Percentiles rank a stretch among this genome's conserved stretches.
Conservation (phyloP, 2,888 invertebrate species). For the Ophion slaviceki region DNA sequence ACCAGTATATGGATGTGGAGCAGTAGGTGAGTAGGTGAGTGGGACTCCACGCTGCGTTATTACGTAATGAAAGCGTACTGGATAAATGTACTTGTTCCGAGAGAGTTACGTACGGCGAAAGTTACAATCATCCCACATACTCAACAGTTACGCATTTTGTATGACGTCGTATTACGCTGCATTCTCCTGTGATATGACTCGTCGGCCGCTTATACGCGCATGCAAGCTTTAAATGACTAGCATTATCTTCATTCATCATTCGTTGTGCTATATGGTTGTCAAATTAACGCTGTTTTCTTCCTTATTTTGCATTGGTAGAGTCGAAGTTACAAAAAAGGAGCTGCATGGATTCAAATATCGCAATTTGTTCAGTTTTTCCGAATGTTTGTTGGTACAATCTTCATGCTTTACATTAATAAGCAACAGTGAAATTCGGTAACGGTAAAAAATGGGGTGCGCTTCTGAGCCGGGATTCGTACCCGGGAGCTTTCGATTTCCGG, state of each 20-base stretch:
- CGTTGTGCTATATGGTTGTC: neutral
- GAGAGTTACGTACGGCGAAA: slow-evolving; percentile 57
- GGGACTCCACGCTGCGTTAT: slow-evolving; percentile 45
- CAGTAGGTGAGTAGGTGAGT: slow-evolving; percentile 64
- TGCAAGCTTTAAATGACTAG: too few relatives aligned
- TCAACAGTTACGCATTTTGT: slow-evolving; percentile 55
- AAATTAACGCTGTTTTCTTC: neutral
- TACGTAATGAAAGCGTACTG: slow-evolving; percentile 56
- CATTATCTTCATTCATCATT: neutral
- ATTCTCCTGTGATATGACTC: slow-evolving; percentile 24
- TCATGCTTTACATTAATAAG: too few relatives aligned
- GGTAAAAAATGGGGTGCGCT: too few relatives aligned
- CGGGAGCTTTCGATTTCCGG: too few relatives aligned
- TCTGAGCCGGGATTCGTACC: too few relatives aligned
- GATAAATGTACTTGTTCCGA: slow-evolving; percentile 61
- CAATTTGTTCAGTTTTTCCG: too few relatives aligned
- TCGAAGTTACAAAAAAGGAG: too few relatives aligned
- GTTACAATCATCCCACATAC: slow-evolving; percentile 47
- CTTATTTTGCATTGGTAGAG: too few relatives aligned
- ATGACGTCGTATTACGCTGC: slow-evolving; percentile 49
- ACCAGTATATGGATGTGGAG: slow-evolving; percentile 18
- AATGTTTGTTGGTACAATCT: too few relatives aligned
- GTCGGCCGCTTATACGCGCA: neutral
- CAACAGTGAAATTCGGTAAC: too few relatives aligned
- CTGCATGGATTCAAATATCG: too few relatives aligned